Base-by-base conservation (phyloP, 2,113 vertebrate genomes). In the Oceanites oceanicus region DNA sequence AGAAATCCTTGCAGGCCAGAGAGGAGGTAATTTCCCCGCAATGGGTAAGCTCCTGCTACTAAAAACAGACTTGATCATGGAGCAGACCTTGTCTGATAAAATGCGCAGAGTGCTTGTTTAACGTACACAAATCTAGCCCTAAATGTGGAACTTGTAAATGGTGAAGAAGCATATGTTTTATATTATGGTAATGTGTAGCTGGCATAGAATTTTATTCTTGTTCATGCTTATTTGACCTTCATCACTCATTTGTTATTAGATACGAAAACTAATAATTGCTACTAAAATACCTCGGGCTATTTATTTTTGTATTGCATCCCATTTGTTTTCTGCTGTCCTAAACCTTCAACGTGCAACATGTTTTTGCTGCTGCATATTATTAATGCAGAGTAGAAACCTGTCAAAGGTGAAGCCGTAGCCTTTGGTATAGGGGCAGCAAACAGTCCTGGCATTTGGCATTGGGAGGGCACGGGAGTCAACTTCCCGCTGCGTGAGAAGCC, bases 381-480 rank as follows among this genome's bases (percentile, higher is more conserved):
- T 83, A 42, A 44, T 10, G 27, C 1, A 1, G 32, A 49, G 38
- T 8, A 68, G 66, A 68, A 68, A 1, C 61, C 61, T 23, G 10
- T 25, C 34, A 27, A 15, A 52, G 18, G 36, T 23, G 67, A 58
- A 74, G 61, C 36, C 1, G 0, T 14, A 38, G 45, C 53, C 47
- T 44, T 44, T 25, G 36, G 59, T 38, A 7, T 20, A 0, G 2
- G 73, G 68, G 30, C 56, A 47, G 67, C 20, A 19, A 17, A 12
- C 53, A 47, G 71, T 15, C 29, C 2, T 2, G 19, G 44, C 17
- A 0, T 27, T 36, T 34, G 45, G 71, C 47, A 13, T 26, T 0
- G 7, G 52, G 36, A 50, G n/a, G 66, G 49, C 29, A 13, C 2
- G 10, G 25, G 21, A 12, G 27, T 16, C 15, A 29, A 1, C 16